A percentile compares a stretch with the other conserved stretches of the same genome.
phyloP scores from a whole-genome alignment of 64 coral and sea anemone species.

The Catalaphyllia jardinei region DNA sequence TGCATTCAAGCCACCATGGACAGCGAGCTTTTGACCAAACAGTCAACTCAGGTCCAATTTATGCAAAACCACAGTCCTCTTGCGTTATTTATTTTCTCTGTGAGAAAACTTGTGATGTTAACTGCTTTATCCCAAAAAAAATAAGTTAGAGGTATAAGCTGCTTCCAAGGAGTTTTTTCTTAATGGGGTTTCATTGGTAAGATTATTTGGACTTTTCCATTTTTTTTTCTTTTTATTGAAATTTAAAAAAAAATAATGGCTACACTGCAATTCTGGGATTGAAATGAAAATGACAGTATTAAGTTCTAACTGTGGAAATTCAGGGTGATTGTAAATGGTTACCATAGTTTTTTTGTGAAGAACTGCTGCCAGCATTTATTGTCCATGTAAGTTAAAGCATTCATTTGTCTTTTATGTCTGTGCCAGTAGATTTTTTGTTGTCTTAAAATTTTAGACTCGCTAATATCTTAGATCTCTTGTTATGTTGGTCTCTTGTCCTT shows the following conservation, averaged over 20 bases:
- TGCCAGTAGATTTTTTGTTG: neutral
- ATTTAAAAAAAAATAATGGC: neutral
- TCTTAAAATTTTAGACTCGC: neutral
- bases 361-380: neutral
- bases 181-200: neutral
- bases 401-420: neutral
- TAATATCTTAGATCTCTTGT: too few species aligned
- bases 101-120: neutral
- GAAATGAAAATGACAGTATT: neutral
- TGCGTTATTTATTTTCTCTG: neutral
- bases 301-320: neutral
- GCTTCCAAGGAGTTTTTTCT: neutral
- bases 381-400: neutral
- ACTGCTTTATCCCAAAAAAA: too few species aligned
- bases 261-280: neutral
- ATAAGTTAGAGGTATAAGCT: too few species aligned
- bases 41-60: neutral
- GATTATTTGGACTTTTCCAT: too few species aligned
- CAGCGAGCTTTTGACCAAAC: neutral
- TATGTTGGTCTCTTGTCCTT: too few species aligned
- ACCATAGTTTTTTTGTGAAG: slow-evolving; percentile 2
- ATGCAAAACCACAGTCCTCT: slow-evolving; percentile 4
- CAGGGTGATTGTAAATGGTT: neutral
- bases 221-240: neutral
- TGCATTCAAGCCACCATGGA: neutral